Evolutionary conservation across 2,113 vertebrate genomes (phyloP), one percentile per base, ranked within the genome.

Genomic region (Apeltes quadracus): DNA sequence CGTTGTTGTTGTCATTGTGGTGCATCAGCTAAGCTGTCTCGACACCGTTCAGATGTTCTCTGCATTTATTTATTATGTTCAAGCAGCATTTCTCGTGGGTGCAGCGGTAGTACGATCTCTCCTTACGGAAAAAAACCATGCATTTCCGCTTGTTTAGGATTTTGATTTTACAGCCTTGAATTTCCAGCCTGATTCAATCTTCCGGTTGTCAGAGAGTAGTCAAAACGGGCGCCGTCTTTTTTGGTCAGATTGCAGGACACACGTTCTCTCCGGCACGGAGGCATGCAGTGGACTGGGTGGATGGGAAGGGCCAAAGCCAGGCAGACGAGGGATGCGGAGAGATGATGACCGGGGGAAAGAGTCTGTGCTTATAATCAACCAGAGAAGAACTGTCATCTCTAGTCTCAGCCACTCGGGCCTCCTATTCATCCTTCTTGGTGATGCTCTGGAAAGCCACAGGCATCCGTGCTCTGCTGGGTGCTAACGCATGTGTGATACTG

Each of bases 151-250:
- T 3, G 10, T 75, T 57, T 61, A 44, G 32, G 51, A 75, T 76
- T 80, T 72, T 54, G 39, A 29, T 82, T 68, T 69, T 61, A 41
- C 61, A 61, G n/a, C n/a, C n/a, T n/a, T n/a, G n/a, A n/a, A n/a
- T 75, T 73, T 65, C 7, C 22, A 71, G 79, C 43, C 53, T 61
- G 76, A 74, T 55, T 69, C 39, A 29, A 57, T 72, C 27, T 23
- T 63, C 7, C 67, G 72, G 86, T 86, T 76, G 66, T 89, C 70
- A 53, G 44, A 51, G 55, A 72, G 67, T 73, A 73, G 61, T 82
- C 20, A 14, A 77, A 87, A 76, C 86, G 85, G 84, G 87, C 84
- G 73, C 79, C 61, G 73, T 87, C 69, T 81, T 83, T 81, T 83
- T 84, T 34, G 34, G 61, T 56, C 34, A 39, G 44, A 82, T 78